Evolutionary conservation across 2,797 vertebrate genomes (phyloP).

Genomic region (Chiloscyllium punctatum): DNA sequence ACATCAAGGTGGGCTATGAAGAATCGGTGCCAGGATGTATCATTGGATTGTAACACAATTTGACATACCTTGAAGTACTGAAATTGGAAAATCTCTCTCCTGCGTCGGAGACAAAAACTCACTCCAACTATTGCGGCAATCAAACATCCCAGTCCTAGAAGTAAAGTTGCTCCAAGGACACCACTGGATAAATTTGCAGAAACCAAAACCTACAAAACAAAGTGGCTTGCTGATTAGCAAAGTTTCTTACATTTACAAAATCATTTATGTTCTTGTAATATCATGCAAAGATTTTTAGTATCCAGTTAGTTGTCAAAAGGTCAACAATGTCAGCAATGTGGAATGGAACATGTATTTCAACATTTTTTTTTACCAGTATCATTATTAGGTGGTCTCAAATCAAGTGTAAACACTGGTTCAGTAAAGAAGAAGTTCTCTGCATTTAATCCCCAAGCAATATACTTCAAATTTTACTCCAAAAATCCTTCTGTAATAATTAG

Average conservation of each 20-base stretch:
- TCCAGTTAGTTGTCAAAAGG: neutral
- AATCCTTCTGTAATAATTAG: neutral
- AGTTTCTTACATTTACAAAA: neutral
- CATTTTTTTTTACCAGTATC: neutral
- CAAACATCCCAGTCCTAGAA: constrained; percentile 52
- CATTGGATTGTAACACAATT: neutral
- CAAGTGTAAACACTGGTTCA: neutral
- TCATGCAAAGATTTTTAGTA: neutral
- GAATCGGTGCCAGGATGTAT: neutral
- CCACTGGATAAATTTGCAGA: neutral
- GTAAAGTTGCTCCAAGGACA: constrained; percentile 46
- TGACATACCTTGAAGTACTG: constrained; percentile 69
- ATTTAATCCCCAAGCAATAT: neutral
- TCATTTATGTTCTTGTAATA: neutral
- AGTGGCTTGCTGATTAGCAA: neutral
- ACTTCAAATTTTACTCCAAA: neutral
- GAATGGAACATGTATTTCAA: neutral
- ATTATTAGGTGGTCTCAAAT: neutral
- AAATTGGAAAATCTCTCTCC: constrained; percentile 66
- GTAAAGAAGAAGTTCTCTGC: neutral
- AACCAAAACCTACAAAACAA: constrained; percentile 39
- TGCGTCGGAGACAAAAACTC: constrained; percentile 59
- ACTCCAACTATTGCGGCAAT: constrained; percentile 51
- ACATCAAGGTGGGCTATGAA: neutral
- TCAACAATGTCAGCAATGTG: neutral